Conservation (phyloP, 2,113 vertebrate genomes). For the Phodopus roborovskii region DNA sequence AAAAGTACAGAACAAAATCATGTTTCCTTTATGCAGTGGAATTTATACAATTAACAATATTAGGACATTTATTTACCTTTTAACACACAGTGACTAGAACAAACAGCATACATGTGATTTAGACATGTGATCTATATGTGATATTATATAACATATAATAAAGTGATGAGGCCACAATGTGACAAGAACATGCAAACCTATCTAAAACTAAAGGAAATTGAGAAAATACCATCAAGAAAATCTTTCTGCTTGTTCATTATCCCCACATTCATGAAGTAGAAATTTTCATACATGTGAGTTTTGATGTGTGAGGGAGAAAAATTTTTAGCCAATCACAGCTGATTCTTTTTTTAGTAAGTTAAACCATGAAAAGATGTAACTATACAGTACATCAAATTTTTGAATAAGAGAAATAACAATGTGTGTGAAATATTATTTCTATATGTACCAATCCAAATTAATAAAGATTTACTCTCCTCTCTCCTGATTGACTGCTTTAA, state of each 20-base stretch:
- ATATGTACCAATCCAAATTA: neutral
- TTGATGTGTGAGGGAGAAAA: neutral
- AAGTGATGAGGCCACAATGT: neutral
- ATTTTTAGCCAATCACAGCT: neutral
- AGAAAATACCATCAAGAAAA: neutral
- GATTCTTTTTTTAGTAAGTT: neutral
- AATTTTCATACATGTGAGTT: neutral
- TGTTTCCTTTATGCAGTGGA: neutral
- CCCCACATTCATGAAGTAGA: neutral
- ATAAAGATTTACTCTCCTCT: conserved; percentile 8
- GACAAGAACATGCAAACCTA: neutral
- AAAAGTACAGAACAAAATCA: neutral
- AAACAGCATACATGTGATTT: neutral
- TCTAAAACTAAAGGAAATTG: neutral
- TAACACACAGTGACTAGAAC: neutral
- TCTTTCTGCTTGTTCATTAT: neutral
- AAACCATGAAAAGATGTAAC: conserved; percentile 3
- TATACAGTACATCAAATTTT: neutral
- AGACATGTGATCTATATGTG: neutral
- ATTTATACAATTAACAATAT: neutral
- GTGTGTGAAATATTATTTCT: neutral
- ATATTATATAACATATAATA: neutral
- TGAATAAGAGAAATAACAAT: neutral
- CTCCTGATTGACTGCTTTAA: neutral
- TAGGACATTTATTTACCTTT: neutral